Evolutionary conservation across 2,113 vertebrate genomes (phyloP).

Genomic region (Brevimyrus niger): DNA sequence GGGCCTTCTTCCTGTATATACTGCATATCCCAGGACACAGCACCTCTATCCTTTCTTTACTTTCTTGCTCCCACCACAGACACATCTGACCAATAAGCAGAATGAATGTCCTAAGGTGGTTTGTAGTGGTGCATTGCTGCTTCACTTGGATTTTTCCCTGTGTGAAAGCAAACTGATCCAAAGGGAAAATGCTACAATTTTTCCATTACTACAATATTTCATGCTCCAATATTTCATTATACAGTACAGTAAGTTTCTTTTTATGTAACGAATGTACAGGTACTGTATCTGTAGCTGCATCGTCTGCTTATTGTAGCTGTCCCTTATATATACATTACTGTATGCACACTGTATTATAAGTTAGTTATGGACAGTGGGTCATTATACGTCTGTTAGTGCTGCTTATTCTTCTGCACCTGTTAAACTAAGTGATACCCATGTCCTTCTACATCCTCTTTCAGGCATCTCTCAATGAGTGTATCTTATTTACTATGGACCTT

Average conservation of each 20-base stretch:
- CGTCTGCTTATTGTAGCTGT: neutral
- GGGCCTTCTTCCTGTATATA: too few species aligned
- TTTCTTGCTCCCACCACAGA: neutral
- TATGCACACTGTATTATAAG: neutral
- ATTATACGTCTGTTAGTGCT: too few species aligned
- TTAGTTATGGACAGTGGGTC: neutral
- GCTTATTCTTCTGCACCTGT: too few species aligned
- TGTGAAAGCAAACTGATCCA: neutral
- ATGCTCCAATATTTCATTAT: too few species aligned
- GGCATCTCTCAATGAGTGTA: neutral
- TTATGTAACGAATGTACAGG: neutral
- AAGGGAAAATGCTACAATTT: neutral
- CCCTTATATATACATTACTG: neutral
- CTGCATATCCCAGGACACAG: too few species aligned
- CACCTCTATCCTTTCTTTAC: neutral
- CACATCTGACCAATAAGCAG: neutral
- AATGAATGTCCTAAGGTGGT: neutral
- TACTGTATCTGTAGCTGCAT: neutral
- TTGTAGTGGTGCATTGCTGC: neutral
- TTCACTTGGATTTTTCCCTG: neutral
- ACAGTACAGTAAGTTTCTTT: too few species aligned
- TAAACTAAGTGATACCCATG: neutral
- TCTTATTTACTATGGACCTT: neutral
- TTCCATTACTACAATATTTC: too few species aligned
- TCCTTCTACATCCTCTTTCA: neutral